Percentiles rank a stretch among this genome's conserved stretches.
These are phyloP conservation scores for Drosophila neonasuta DNA, from an alignment of 2,888 invertebrate genomes.

Conservation along the genomic window DNA sequence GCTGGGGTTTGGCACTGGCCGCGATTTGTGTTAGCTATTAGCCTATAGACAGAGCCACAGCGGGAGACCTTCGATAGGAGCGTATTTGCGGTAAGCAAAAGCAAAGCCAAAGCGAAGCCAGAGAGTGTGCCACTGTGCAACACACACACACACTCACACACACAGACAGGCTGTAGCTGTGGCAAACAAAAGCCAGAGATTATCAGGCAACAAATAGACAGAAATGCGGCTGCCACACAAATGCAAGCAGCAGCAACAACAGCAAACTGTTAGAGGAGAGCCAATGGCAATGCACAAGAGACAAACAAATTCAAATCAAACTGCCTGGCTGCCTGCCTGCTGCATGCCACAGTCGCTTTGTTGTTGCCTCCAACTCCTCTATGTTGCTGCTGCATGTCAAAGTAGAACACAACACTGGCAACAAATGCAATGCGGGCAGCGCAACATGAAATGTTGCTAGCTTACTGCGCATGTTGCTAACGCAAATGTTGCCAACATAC, in stretches of 20 bases:
- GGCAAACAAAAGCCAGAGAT: constrained; percentile 58
- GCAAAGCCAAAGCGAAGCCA: neutral
- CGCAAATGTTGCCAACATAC: constrained; percentile 42
- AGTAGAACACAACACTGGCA: constrained; percentile 38
- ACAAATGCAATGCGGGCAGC: constrained; percentile 20
- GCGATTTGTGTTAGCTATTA: constrained; percentile 40
- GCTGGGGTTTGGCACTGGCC: constrained; percentile 10
- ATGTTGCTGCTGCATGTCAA: constrained; percentile 21
- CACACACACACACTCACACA: neutral
- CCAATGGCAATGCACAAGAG: constrained; percentile 59
- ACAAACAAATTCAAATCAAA: constrained; percentile 74
- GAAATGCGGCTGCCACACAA: constrained; percentile 55
- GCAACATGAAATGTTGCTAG: constrained; percentile 55
- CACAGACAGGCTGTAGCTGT: constrained; percentile 13
- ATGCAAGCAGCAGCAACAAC: constrained; percentile 11
- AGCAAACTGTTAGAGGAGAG: constrained; percentile 28
- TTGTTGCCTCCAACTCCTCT: neutral
- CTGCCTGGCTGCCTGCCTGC: constrained; percentile 30
- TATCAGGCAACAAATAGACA: constrained; percentile 66
- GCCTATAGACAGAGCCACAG: constrained; percentile 29
- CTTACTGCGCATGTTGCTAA: constrained; percentile 56
- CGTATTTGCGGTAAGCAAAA: constrained; percentile 8
- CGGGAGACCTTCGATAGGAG: constrained; percentile 30
- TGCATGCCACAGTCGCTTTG: neutral
- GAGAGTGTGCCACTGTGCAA: constrained; percentile 23